Evolutionary conservation across 2,888 invertebrate species (phyloP).

Genomic region (Chymomyza procnemis): DNA sequence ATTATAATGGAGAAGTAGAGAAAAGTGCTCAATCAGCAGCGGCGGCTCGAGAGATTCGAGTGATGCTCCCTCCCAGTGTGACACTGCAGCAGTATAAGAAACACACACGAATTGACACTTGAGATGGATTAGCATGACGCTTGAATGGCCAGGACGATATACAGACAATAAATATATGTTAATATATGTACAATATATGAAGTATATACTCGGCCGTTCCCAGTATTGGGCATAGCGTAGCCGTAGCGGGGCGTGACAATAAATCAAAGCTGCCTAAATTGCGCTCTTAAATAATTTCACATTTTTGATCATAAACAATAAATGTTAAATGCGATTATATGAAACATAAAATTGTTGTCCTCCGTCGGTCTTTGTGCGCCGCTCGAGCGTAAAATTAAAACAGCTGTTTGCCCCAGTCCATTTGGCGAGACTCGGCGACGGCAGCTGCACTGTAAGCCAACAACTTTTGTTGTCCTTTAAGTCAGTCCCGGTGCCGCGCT

Average conservation of each 20-base stretch:
- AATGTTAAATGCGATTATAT: constrained; percentile 5
- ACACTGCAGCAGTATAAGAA: not conserved
- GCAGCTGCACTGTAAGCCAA: constrained; percentile 43
- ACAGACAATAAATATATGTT: constrained; percentile 5
- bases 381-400: constrained; percentile 58
- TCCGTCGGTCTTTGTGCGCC: not conserved
- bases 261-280: constrained; percentile 30
- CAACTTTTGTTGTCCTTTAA: constrained; percentile 37
- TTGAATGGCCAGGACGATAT: constrained; percentile 13
- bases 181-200: not conserved
- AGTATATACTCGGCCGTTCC: no score
- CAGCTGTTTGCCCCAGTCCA: constrained; percentile 52
- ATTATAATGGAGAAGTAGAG: constrained; percentile 38
- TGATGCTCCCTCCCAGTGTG: not conserved
- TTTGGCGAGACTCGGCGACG: constrained; percentile 24
- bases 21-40: constrained; percentile 63
- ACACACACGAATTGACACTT: constrained; percentile 69
- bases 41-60: constrained; percentile 42
- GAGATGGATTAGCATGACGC: constrained; percentile 63
- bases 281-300: constrained; percentile 13
- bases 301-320: constrained; percentile 3
- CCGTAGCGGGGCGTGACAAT: constrained; percentile 19
- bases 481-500: constrained; percentile 8
- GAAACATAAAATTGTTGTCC: constrained; percentile 5
- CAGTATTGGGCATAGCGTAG: no score